Conservation (phyloP, 2,888 invertebrate genomes). For the Drosophila rubida region DNA sequence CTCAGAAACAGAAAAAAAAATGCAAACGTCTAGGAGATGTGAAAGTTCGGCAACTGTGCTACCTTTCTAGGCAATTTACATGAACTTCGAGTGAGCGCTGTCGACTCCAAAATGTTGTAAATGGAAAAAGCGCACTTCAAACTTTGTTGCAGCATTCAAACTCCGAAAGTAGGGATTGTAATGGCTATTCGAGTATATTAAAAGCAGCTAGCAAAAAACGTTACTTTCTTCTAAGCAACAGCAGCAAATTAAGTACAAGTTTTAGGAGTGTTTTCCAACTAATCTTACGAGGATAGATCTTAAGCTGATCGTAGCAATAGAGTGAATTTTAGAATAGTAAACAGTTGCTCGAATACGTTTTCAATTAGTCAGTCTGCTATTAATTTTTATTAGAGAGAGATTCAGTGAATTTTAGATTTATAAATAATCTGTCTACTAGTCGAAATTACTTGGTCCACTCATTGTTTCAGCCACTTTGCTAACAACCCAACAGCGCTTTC, state of each 20-base stretch:
- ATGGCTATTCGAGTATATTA: neutral
- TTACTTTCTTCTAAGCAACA: neutral
- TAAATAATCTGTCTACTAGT: too few species aligned
- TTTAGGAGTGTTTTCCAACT: neutral
- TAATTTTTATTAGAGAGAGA: too few species aligned
- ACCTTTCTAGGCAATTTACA: slow-evolving; percentile 42
- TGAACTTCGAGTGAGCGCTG: slow-evolving; percentile 20
- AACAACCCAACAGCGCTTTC: neutral
- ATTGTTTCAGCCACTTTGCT: too few species aligned
- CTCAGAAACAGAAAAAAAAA: slow-evolving; percentile 8
- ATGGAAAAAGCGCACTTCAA: slow-evolving; percentile 20
- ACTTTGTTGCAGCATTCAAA: slow-evolving; percentile 9
- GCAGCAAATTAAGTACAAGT: neutral
- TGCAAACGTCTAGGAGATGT: slow-evolving; percentile 17
- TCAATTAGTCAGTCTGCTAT: too few species aligned
- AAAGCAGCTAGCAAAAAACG: neutral
- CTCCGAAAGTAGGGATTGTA: slow-evolving; percentile 3
- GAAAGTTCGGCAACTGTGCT: slow-evolving; percentile 35
- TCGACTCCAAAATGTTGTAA: slow-evolving; percentile 19
- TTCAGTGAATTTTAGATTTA: too few species aligned
- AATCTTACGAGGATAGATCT: neutral
- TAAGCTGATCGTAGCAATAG: too few species aligned
- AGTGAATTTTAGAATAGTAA: too few species aligned
- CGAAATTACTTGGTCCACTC: too few species aligned
- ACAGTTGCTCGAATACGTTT: too few species aligned